Base-by-base conservation (phyloP, 2,888 invertebrate genomes). In the Carabus problematicus region DNA sequence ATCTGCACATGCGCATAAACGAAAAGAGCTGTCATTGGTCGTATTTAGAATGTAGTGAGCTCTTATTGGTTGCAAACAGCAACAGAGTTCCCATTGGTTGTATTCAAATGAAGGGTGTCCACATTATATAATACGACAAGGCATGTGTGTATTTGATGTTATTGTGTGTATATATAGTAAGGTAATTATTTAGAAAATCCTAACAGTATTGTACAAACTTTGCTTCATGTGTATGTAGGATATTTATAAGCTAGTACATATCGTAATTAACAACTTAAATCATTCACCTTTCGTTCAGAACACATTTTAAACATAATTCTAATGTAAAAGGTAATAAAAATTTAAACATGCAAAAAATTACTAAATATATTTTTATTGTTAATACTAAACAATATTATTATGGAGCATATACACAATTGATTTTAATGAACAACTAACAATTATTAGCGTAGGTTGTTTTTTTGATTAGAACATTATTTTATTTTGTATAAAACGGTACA, bases 401-500 rank as follows among this genome's bases (percentile, higher is more conserved):
- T 6, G 29, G 29, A 29, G 29, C 29, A 29, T 29, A 29, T 29
- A 29, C 29, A 29, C 29, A 29, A 29, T 6, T 29, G 2, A n/a
- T 29, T 29, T 29, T 29, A 29, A 29, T 29, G 29, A 29, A 29
- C 29, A 29, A 29, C 29, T 29, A 29, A 29, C 29, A 29, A 29
- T 29, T 29, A 29, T 29, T 29, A 29, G 29, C 29, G 29, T 6
- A 29, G 29, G 29, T 29, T 29, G n/a, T n/a, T n/a, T n/a, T n/a
- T n/a, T n/a, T n/a, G 29, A 29, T 29, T 29, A 29, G 29, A 29
- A 29, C 29, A 45, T 54, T 59, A 59, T 67, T 52, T 52, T 60
- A 29, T 29, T 56, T 54, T 67, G 67, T 67, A 67, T 60, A 67
- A 67, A 64, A 67, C 60, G 64, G 60, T 67, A 67, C 60, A 45